Conservation (phyloP, 2,888 invertebrate species). For the Epinotia bilunana region DNA sequence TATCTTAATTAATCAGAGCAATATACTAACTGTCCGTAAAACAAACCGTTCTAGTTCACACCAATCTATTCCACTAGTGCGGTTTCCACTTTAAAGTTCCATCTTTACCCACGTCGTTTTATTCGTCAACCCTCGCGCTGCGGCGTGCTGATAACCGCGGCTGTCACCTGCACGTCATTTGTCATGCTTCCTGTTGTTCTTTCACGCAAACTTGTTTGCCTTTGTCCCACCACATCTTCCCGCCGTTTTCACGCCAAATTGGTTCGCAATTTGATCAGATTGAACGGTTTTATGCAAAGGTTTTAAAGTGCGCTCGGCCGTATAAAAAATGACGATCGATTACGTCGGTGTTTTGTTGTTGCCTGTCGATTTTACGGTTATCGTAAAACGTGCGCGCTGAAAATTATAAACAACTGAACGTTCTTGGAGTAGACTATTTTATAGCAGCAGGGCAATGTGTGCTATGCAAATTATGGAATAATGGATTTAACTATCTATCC, state of each 20-base stretch:
- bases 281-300: slow-evolving; percentile 42
- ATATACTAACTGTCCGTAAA: background rate
- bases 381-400: slow-evolving; percentile 9
- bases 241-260: slow-evolving; percentile 65
- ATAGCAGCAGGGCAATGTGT: background rate
- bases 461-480: background rate
- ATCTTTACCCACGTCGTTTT: slow-evolving; percentile 41
- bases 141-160: slow-evolving; percentile 59
- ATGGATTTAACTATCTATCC: background rate
- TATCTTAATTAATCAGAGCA: background rate
- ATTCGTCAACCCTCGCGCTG: slow-evolving; percentile 52
- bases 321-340: slow-evolving; percentile 38
- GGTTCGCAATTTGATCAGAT: slow-evolving; percentile 57
- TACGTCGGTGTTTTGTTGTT: slow-evolving; percentile 29
- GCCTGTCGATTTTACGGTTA: slow-evolving; percentile 4
- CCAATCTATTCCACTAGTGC: slow-evolving; percentile 23
- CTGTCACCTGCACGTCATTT: slow-evolving; percentile 80
- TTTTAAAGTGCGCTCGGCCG: slow-evolving; percentile 40
- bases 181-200: slow-evolving; percentile 70
- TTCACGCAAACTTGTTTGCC: slow-evolving; percentile 44
- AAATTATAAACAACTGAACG: background rate
- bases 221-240: slow-evolving; percentile 40
- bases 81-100: slow-evolving; percentile 30
- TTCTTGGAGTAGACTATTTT: background rate
- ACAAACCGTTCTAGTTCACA: slow-evolving; percentile 6